Percentiles rank a stretch among this genome's conserved stretches.
These are phyloP conservation scores for Oeneis ivallda DNA, from an alignment of 2,888 invertebrate genomes.

Conservation along the genomic window DNA sequence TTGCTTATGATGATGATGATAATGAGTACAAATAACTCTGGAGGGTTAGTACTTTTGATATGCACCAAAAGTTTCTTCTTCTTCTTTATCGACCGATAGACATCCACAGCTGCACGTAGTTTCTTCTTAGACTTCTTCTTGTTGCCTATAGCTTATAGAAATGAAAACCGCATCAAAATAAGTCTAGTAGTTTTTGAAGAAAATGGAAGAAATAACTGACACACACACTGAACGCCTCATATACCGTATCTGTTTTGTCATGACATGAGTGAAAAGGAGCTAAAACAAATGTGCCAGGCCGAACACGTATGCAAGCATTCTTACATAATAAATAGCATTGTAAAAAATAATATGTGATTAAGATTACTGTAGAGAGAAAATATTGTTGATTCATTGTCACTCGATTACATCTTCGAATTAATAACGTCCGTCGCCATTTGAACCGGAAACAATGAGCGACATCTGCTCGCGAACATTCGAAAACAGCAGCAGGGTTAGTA, in stretches of 20 bases:
- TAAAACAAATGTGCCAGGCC: background rate
- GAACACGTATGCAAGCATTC: background rate
- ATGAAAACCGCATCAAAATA: too few species aligned
- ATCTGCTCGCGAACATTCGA: slow-evolving; percentile 22
- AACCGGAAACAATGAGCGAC: slow-evolving; percentile 26
- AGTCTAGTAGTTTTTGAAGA: too few species aligned
- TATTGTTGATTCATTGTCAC: slow-evolving; percentile 17
- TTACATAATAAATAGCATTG: background rate
- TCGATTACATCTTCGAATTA: slow-evolving; percentile 25
- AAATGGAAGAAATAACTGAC: too few species aligned
- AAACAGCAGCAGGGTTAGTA: background rate
- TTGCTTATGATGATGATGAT: too few species aligned
- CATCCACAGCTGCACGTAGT: too few species aligned
- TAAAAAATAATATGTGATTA: slow-evolving; percentile 3
- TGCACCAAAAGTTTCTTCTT: too few species aligned
- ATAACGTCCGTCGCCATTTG: slow-evolving; percentile 28
- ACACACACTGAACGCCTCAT: too few species aligned
- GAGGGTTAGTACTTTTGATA: background rate
- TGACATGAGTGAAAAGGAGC: too few species aligned
- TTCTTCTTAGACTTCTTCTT: too few species aligned
- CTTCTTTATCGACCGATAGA: too few species aligned
- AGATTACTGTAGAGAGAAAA: slow-evolving; percentile 1
- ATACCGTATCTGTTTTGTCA: too few species aligned
- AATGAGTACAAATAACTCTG: background rate
- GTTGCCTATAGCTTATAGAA: too few species aligned